A percentile compares a stretch with the other conserved stretches of the same genome.
These are phyloP conservation scores for Girardia tigrina DNA, from an alignment of 2,888 invertebrate species.

Conservation along the genomic window DNA sequence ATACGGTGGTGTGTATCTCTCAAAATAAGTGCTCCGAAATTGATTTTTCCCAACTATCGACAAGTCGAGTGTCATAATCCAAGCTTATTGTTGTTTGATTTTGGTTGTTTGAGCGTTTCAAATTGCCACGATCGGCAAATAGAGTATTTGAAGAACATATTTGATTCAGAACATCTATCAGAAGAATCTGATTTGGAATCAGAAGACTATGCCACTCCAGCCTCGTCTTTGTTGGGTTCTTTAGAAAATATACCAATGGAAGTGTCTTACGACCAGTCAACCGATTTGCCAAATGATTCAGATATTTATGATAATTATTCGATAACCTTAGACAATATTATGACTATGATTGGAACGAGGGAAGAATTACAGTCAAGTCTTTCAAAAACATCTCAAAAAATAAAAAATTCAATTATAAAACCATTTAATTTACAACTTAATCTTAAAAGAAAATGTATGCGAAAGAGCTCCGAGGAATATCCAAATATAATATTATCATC, in stretches of 20 bases:
- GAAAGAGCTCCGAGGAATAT: background rate
- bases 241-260: background rate
- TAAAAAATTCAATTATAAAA: background rate
- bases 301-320: background rate
- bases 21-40: background rate
- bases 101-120: background rate
- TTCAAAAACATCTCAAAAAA: background rate
- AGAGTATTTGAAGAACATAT: background rate
- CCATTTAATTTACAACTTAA: background rate
- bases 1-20: too few relatives aligned
- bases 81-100: background rate
- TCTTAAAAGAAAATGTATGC: background rate
- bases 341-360: background rate
- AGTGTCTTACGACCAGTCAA: background rate
- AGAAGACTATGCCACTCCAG: background rate
- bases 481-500: background rate
- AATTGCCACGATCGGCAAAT: background rate
- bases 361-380: background rate
- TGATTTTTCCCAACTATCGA: background rate
- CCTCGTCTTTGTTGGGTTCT: background rate
- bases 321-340: background rate
- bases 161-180: background rate
- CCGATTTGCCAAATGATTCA: background rate
- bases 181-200: background rate
- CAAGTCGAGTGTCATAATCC: background rate